phyloP scores from a whole-genome alignment of 2,797 vertebrate genomes.

The Scomberomorus guttatus region DNA sequence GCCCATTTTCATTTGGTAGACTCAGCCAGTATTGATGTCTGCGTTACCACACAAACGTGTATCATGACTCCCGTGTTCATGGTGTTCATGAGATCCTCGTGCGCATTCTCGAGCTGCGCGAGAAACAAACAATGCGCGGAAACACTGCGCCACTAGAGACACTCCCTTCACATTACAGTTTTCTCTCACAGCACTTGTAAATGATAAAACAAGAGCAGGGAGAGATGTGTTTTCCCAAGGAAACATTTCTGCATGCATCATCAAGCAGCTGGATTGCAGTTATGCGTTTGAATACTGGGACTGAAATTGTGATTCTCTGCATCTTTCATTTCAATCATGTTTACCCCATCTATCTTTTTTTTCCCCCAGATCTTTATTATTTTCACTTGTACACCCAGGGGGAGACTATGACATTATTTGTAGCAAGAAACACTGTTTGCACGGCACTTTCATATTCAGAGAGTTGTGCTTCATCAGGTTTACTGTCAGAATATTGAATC shows the following conservation, averaged over 20 bases:
- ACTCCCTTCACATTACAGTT: not conserved
- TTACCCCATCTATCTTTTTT: not conserved
- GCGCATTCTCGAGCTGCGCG: not conserved
- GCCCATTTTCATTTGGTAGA: not conserved
- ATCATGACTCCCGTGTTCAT: not conserved
- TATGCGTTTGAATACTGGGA: not conserved
- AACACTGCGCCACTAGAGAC: not conserved
- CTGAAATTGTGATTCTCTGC: conserved; percentile 30
- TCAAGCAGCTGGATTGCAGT: not conserved
- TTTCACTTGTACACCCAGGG: not conserved
- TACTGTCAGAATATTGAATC: not conserved
- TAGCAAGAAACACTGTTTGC: conserved; percentile 12
- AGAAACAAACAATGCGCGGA: not conserved
- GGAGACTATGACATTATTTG: not conserved
- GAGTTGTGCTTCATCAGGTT: not conserved
- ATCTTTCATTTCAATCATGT: conserved; percentile 32
- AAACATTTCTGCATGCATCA: not conserved
- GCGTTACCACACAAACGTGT: not conserved
- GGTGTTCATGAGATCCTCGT: not conserved
- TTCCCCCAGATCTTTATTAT: conserved; percentile 15
- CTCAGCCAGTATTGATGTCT: not conserved
- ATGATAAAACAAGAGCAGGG: not conserved
- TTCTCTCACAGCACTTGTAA: not conserved
- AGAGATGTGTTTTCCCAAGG: not conserved
- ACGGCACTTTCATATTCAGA: conserved; percentile 23